A percentile compares a stretch with the other conserved stretches of the same genome.
These are phyloP conservation scores for Dasyornis broadbenti DNA, from an alignment of 2,113 vertebrate genomes.

Conservation along the genomic window DNA sequence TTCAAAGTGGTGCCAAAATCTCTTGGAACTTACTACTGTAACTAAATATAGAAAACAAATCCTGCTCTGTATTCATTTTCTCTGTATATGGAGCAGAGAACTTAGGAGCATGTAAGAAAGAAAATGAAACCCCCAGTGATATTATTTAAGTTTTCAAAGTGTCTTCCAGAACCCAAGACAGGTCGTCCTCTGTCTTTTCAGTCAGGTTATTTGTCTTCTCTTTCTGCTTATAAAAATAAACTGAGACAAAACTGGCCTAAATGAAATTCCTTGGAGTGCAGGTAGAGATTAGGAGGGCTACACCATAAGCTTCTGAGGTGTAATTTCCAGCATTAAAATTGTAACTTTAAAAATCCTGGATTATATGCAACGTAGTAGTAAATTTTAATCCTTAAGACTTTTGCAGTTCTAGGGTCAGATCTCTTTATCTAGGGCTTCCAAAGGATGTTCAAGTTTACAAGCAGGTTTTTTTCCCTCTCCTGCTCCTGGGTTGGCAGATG, in stretches of 20 bases:
- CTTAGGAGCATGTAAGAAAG: background rate
- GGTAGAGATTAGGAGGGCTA: background rate
- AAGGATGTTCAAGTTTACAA: background rate
- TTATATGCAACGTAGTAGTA: background rate
- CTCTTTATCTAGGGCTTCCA: background rate
- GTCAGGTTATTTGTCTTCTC: background rate
- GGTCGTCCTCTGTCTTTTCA: background rate
- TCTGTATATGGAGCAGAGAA: background rate
- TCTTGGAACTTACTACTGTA: background rate
- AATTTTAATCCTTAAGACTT: background rate
- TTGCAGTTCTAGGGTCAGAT: background rate
- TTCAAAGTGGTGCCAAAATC: background rate
- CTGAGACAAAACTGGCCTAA: background rate
- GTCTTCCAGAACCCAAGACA: background rate
- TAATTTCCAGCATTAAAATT: background rate
- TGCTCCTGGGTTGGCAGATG: background rate
- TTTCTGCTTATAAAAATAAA: background rate
- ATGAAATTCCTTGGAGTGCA: background rate
- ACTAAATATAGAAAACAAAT: background rate
- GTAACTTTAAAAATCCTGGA: background rate
- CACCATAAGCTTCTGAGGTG: background rate
- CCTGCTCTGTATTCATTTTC: background rate
- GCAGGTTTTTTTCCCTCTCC: background rate
- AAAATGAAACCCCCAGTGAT: background rate
- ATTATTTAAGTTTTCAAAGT: background rate